These are phyloP conservation scores for Agrotis ipsilon DNA, from an alignment of 2,888 invertebrate species.

Conservation along the genomic window DNA sequence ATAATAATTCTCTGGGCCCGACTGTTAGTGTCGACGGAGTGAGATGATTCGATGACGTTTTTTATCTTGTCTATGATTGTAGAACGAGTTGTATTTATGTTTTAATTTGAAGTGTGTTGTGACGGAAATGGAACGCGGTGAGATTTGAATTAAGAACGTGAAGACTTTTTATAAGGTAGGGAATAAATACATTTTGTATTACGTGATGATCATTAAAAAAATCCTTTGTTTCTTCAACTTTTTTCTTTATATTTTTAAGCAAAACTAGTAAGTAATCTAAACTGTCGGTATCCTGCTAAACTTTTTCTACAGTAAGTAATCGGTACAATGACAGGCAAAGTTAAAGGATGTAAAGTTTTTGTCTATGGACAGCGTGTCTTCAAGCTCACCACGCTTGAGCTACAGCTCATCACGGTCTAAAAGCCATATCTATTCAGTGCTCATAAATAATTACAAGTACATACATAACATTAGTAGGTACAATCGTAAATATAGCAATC, in stretches of 20 bases:
- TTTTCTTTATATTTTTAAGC: too few relatives aligned
- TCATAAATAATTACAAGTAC: slow-evolving; percentile 61
- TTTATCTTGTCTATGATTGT: slow-evolving; percentile 65
- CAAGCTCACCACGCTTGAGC: slow-evolving; percentile 38
- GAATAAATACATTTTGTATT: not conserved
- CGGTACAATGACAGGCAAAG: not conserved
- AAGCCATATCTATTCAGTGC: slow-evolving; percentile 56
- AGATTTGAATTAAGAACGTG: slow-evolving; percentile 50
- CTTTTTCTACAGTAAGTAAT: not conserved
- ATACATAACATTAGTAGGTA: slow-evolving; percentile 62
- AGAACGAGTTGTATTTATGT: slow-evolving; percentile 67
- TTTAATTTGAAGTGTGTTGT: slow-evolving; percentile 65
- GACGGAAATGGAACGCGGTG: slow-evolving; percentile 54
- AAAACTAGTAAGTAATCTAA: not conserved
- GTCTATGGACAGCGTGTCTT: slow-evolving; percentile 24
- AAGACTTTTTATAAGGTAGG: slow-evolving; percentile 10
- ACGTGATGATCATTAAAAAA: not conserved
- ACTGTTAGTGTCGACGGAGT: slow-evolving; percentile 72
- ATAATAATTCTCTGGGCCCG: slow-evolving; percentile 79
- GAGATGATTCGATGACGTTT: slow-evolving; percentile 66
- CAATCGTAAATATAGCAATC: slow-evolving; percentile 66
- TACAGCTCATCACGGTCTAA: slow-evolving; percentile 58
- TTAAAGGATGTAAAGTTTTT: slow-evolving; percentile 12
- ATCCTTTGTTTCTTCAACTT: not conserved
- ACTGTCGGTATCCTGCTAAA: not conserved